These are phyloP conservation scores for Apostichopus leukothele DNA, from an alignment of 53 echinoderm and acorn worm species.

Conservation along the genomic window DNA sequence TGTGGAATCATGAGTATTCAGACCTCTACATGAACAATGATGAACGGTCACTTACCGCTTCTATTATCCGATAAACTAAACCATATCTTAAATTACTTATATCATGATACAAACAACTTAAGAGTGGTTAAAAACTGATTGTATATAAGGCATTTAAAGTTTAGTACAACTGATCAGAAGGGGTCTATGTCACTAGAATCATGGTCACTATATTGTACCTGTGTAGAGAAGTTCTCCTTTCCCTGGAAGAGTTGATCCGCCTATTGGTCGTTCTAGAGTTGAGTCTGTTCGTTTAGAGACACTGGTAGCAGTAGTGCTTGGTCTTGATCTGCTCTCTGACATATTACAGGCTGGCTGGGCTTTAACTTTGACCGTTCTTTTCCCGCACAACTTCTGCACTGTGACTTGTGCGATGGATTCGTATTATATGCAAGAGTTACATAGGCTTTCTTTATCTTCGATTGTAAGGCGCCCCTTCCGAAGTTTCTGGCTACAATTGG, in stretches of 20 bases:
- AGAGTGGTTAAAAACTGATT: too few relatives aligned
- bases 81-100: too few relatives aligned
- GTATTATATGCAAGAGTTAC: too few relatives aligned
- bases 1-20: too few relatives aligned
- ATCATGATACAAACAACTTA: too few relatives aligned
- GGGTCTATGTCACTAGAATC: neutral
- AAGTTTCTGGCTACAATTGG: too few relatives aligned
- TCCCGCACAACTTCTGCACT: neutral
- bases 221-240: slow-evolving; percentile 31
- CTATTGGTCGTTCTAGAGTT: neutral
- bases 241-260: neutral
- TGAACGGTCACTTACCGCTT: too few relatives aligned
- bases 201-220: neutral
- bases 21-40: too few relatives aligned
- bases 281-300: slow-evolving; percentile 20
- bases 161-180: neutral
- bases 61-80: too few relatives aligned
- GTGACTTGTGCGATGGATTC: neutral
- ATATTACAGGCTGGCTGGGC: neutral
- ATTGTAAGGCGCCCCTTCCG: too few relatives aligned
- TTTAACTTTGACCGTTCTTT: neutral
- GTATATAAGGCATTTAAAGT: too few relatives aligned
- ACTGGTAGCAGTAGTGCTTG: slow-evolving; percentile 9
- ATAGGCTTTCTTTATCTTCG: too few relatives aligned
- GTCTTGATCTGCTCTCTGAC: slow-evolving; percentile 4